Evolutionary conservation across 2,797 vertebrate genomes (phyloP).

Genomic region (Ispidina lecontei): DNA sequence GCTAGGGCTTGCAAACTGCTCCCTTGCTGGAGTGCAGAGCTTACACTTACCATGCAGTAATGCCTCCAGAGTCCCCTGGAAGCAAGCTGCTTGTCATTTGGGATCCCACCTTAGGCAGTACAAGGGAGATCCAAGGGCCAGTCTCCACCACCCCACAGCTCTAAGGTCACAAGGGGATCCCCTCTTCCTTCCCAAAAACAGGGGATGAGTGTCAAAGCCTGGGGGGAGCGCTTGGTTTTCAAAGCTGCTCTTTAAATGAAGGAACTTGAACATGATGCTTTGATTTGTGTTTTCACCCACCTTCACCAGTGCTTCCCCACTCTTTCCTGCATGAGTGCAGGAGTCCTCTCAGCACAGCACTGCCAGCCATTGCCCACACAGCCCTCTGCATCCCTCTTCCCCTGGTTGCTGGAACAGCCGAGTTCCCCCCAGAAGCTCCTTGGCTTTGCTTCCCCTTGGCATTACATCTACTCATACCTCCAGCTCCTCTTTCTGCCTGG

Average conservation of each 20-base stretch:
- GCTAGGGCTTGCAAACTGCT: background rate
- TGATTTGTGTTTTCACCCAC: no score
- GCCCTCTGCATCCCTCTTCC: background rate
- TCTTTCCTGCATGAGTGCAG: background rate
- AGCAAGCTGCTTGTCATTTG: background rate
- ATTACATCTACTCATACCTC: background rate
- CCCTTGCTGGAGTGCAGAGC: background rate
- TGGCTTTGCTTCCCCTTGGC: background rate
- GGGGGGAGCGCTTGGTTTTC: background rate
- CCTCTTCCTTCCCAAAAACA: background rate
- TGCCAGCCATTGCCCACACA: background rate
- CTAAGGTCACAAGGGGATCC: background rate
- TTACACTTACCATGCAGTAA: background rate
- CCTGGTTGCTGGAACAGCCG: fast-evolving
- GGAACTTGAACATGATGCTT: fast-evolving
- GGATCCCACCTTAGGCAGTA: fast-evolving
- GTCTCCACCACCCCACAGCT: background rate
- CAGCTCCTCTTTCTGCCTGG: background rate
- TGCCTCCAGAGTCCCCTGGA: background rate
- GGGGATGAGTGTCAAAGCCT: background rate
- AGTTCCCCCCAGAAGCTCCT: background rate
- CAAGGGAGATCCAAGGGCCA: background rate
- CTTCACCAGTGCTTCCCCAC: fast-evolving
- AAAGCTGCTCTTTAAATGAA: background rate
- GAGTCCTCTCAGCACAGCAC: fast-evolving